Base-by-base conservation (phyloP, 1,140 invertebrate species). In the Branchinecta lynchi region DNA sequence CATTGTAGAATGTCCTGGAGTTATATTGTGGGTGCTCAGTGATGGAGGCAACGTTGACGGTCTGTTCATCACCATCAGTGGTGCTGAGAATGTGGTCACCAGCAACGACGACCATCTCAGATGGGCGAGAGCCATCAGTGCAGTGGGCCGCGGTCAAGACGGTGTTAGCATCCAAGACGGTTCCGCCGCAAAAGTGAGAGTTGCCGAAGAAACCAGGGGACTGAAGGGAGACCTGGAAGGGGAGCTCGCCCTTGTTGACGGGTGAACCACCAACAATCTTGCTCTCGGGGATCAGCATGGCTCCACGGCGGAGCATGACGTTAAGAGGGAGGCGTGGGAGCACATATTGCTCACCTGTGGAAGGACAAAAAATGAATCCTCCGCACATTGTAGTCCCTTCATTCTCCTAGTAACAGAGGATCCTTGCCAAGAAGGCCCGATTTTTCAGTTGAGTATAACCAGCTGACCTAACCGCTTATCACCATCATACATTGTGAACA, bases 81-180 rank as follows among this genome's bases (percentile, higher is more conserved):
- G 45, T 69, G 60, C 72, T 73, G 12, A 77, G 70, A 67, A 74
- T 70, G 68, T 78, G 73, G 46, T 77, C 76, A 46, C 76, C 77
- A 17, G 75, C 77, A 3, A 77, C 76, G 10, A 78, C 69, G 3
- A 70, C 72, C 43, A 76, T 69, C 17, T 46, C 44, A 8, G 15
- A 44, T 69, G 7, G 46, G 43, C 68, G 74, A 71, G 79, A 80
- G 75, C 79, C 74, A 67, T 78, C 78, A 21, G 82, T 79, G 72
- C 87, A 88, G 75, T 88, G 86, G 2, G 78, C 86, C 0, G 86
- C 86, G 0, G 86, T 86, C 3, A 87, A 15, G 1, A 86, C 80
- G 73, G 79, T 84, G 3, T 81, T 74, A 17, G 78, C 70, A 9
- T 77, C 79, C 17, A 87, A 80, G 69, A 88, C 82, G 51, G 82